Base-by-base conservation (phyloP, 2,113 vertebrate species). In the Paralichthys olivaceus region DNA sequence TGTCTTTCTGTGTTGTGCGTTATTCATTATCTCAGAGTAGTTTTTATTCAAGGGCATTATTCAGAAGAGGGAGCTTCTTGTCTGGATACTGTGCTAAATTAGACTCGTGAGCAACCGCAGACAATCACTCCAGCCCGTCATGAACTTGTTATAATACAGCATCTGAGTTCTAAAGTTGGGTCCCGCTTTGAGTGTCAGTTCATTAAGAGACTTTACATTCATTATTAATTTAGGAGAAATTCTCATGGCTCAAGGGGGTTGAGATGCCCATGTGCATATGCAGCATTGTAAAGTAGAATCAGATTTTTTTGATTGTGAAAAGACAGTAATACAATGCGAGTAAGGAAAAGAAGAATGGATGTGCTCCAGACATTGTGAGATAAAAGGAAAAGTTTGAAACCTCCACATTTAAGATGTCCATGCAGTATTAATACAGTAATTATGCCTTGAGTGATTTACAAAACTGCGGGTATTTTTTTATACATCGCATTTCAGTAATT, bases 11-110 rank as follows among this genome's bases (percentile, higher is more conserved):
- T 60, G 75, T 55, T 53, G 77, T 77, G 43, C 57, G 59, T 83
- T 56, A 73, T 83, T 87, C 77, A 89, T 86, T 86, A 86, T 84
- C 68, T 69, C 68, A 54, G 69, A 83, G 77, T 59, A 59, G 40
- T 72, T 87, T 23, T 79, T 72, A 75, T 86, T 80, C 77, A 75
- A 82, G 53, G 67, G 49, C 64, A 75, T 89, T 88, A 80, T 58
- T 85, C 80, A 79, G 47, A 79, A 45, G 79, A 19, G 32, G 83
- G 19, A 77, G 77, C 51, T 67, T 29, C 11, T 75, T 72, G 55
- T 56, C 14, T 62, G 73, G 57, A 40, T 73, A 17, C 70, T 75
- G 71, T 54, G 69, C 65, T 54, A 79, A 86, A 86, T 81, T 83
- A 72, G 64, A 83, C 45, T 13, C 15, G 22, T 63, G 70, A 80